phyloP scores from a whole-genome alignment of 2,888 invertebrate species.

The Tipula lateralis region DNA sequence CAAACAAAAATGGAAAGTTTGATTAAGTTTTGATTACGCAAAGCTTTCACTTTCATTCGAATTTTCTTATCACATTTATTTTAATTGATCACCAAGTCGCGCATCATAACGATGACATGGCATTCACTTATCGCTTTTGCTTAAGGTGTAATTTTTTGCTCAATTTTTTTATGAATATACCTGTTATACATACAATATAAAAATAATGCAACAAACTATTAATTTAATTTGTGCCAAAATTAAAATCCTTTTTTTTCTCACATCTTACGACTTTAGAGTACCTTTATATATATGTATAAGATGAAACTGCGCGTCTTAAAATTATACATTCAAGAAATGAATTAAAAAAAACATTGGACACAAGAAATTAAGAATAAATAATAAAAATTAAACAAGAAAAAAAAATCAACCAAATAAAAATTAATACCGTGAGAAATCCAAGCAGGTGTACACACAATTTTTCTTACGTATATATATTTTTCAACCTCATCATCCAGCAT shows the following conservation, averaged over 20 bases:
- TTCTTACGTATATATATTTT: conserved; percentile 9
- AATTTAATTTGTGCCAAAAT: background rate
- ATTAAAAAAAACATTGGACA: background rate
- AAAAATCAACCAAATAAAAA: background rate
- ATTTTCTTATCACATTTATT: background rate
- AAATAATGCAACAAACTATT: background rate
- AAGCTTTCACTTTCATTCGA: background rate
- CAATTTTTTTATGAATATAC: background rate
- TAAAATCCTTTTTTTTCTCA: background rate
- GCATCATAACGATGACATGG: background rate
- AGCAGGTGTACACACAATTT: conserved; percentile 28
- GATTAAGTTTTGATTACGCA: background rate
- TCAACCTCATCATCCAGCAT: conserved; percentile 24
- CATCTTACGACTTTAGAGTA: background rate
- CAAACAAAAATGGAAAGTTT: background rate
- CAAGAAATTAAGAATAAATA: conserved; percentile 27
- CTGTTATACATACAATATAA: too few species aligned
- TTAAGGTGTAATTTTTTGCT: background rate
- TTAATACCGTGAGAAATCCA: conserved; percentile 29
- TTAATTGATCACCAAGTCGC: background rate
- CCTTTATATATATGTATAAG: background rate
- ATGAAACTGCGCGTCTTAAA: background rate
- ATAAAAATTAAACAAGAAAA: conserved; percentile 12
- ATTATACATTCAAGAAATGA: conserved; percentile 2
- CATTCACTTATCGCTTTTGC: background rate